Conservation (phyloP, 2,797 vertebrate species). For the Acanthurus lineatus region DNA sequence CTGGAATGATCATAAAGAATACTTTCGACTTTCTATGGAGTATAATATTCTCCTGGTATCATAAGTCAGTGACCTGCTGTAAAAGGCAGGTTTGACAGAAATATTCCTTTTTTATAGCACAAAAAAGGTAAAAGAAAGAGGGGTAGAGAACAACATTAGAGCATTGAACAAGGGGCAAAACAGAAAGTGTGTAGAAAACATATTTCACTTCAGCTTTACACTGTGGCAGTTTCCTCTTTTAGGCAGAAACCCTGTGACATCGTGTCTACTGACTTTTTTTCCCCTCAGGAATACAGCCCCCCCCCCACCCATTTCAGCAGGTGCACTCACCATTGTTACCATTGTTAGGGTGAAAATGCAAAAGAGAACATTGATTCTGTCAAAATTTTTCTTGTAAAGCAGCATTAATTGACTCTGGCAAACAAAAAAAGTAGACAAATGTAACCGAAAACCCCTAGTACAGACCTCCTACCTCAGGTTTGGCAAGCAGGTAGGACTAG, state of each 20-base stretch:
- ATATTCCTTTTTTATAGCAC: constrained; percentile 68
- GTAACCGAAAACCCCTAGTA: constrained; percentile 58
- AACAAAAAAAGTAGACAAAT: constrained; percentile 72
- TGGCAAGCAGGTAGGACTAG: constrained; percentile 66
- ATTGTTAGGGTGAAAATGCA: constrained; percentile 65
- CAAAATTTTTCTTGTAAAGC: constrained; percentile 73
- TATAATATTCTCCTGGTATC: constrained; percentile 75
- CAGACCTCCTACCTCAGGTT: constrained; percentile 60
- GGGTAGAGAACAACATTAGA: constrained; percentile 59
- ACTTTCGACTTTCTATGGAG: constrained; percentile 73
- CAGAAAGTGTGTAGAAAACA: constrained; percentile 77
- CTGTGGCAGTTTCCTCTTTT: constrained; percentile 81
- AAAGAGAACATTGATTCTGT: constrained; percentile 70
- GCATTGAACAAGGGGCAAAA: constrained; percentile 60
- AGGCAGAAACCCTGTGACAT: constrained; percentile 78
- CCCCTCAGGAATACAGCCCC: constrained; percentile 46
- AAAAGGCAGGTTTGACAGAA: constrained; percentile 75
- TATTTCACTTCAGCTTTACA: constrained; percentile 73
- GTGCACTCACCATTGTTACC: constrained; percentile 55
- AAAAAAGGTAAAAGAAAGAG: constrained; percentile 57
- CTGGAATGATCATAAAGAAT: constrained; percentile 80
- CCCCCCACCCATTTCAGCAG: constrained; percentile 40
- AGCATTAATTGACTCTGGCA: constrained; percentile 82
- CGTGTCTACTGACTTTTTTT: constrained; percentile 60
- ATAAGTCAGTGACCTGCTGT: constrained; percentile 70